Evolutionary conservation across 2,113 vertebrate species (phyloP), one percentile per base, ranked within the genome.

Genomic region (Alethe diademata): DNA sequence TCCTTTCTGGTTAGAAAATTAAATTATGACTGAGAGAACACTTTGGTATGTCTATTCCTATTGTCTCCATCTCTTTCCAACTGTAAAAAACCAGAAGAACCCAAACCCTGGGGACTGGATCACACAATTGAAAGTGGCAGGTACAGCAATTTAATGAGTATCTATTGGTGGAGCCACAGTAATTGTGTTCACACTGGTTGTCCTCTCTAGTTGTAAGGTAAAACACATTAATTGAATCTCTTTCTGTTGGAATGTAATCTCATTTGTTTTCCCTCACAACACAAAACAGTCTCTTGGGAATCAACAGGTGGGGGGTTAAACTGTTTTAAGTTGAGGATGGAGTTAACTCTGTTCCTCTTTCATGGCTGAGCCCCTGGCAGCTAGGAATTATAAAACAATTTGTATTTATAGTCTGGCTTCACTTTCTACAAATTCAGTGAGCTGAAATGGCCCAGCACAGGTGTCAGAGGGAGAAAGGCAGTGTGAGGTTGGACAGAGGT

Each of bases 221-320:
- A 53, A 95, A 80, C 0, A 0, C 38, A 58, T 86, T 93, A 86
- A 95, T 47, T 70, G 47, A 88, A 80, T 88, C 78, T 73, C 1
- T 0, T 90, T 93, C 74, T 92, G 66, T 50, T 48, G 54, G 71
- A 95, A 93, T 53, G 58, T 60, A 75, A 88, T 88, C 82, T 80
- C 18, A 36, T 88, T 95, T 96, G 93, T 53, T 95, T 88, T 86
- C 51, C 67, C 82, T 83, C 71, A 26, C 35, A 76, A 86, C 51
- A 83, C 62, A 76, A 54, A 91, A 48, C 38, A 69, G 67, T 40
- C 78, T 76, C 51, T 65, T 47, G 82, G 62, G 58, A 93, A 88
- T 88, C 67, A 58, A 61, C 1, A 86, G 71, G 82, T 73, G 47
- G 43, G 19, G 15, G 29, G 42, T 92, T 93, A 95, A 96, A 86